Evolutionary conservation across 2,113 vertebrate species (phyloP), one percentile per base, ranked within the genome.

Genomic region (Aphyosemion australe): DNA sequence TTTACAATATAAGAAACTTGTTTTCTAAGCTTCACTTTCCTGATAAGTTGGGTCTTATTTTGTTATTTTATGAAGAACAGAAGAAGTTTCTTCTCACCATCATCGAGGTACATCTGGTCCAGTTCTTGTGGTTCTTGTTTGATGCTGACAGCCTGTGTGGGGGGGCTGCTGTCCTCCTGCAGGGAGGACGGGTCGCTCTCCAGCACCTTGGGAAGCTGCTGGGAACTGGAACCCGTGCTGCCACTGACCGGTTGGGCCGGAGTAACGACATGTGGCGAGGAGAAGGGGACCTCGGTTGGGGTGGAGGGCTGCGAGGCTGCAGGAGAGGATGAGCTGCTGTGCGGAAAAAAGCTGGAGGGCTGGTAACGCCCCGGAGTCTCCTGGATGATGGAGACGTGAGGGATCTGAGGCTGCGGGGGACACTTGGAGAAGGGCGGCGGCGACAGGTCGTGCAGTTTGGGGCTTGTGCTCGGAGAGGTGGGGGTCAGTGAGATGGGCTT

Each of bases 61-160:
- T 8, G 2, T 37, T 5, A 37, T 7, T 37, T 7, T 18, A 19
- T 21, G 42, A 10, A 34, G 8, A 37, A 68, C 64, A 4, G 39
- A 42, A 55, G 16, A 39, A 5, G 0, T 2, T 54, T 59, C 50
- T 74, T 80, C 96, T 96, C 93, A 99, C 97, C 97, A 82, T 99
- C 97, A 19, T 99, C 97, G 54, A 99, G 94, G 93, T 97, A 96
- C 88, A 98, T 95, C 94, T 98, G 96, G 94, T 99, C 97, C 94
- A 99, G 92, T 84, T 97, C 96, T 83, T 96, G 95, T 18, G 96
- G 96, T 79, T 99, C 97, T 79, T 93, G 92, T 90, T 99, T 99
- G 94, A 99, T 94, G 88, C 85, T 95, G 92, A 97, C 93, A 68
- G 94, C 90, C 81, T 94, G 91, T 65, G 94, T 84, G 45, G 93